These are phyloP conservation scores for Holacanthus passer DNA, from an alignment of 2,113 vertebrate genomes.

Conservation along the genomic window DNA sequence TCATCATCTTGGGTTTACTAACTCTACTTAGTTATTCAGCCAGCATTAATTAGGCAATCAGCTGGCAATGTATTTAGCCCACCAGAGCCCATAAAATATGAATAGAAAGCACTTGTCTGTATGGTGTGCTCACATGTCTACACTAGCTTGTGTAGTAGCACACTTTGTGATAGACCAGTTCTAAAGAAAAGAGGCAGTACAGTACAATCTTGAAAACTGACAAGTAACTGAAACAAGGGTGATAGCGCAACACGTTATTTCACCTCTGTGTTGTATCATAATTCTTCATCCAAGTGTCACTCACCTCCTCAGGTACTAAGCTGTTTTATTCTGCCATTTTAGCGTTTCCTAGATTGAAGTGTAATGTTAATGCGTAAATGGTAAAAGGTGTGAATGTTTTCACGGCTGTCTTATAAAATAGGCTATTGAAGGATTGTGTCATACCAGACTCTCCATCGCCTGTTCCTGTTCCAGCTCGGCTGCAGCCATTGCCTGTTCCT, in stretches of 20 bases:
- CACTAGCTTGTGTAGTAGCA: not conserved
- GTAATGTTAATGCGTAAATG: too few relatives aligned
- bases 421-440: too few relatives aligned
- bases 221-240: not conserved
- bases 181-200: not conserved
- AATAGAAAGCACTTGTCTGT: conserved; percentile 42
- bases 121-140: conserved; percentile 24
- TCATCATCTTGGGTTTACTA: conserved; percentile 63
- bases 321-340: not conserved
- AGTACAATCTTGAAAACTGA: not conserved
- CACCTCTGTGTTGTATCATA: too few relatives aligned
- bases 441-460: too few relatives aligned
- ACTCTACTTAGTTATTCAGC: conserved; percentile 67
- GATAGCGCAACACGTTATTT: not conserved
- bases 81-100: conserved; percentile 57
- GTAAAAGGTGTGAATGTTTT: too few relatives aligned
- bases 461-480: too few relatives aligned
- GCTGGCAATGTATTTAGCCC: conserved; percentile 46
- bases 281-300: not conserved
- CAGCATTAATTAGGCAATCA: conserved; percentile 65
- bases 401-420: too few relatives aligned
- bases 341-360: too few relatives aligned
- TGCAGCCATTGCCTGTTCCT: too few relatives aligned
- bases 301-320: not conserved
- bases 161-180: not conserved